A percentile compares a stretch with the other conserved stretches of the same genome.
phyloP scores from a whole-genome alignment of 2,797 vertebrate species.

The Chelon auratus region DNA sequence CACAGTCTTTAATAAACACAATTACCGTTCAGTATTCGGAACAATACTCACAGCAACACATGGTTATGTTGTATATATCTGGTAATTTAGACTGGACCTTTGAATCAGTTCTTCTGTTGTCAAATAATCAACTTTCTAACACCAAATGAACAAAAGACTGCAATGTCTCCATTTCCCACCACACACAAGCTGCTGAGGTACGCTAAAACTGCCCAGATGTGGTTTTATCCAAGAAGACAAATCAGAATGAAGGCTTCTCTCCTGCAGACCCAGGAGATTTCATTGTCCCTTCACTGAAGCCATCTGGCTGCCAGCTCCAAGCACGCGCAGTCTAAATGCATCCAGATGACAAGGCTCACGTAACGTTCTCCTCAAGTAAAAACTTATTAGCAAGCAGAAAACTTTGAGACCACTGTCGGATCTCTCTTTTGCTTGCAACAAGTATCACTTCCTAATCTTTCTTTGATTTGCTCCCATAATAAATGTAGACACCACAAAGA shows the following conservation, averaged over 20 bases:
- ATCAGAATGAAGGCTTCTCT: constrained; percentile 65
- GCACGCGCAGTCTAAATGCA: constrained; percentile 67
- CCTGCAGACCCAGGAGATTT: constrained; percentile 66
- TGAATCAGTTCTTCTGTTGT: constrained; percentile 38
- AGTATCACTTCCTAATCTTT: constrained; percentile 33
- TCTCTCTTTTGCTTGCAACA: constrained; percentile 7
- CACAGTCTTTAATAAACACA: constrained; percentile 38
- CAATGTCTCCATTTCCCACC: constrained; percentile 18
- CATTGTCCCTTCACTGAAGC: constrained; percentile 67
- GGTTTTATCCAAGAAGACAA: constrained; percentile 56
- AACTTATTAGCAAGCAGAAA: constrained; percentile 57
- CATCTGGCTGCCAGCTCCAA: constrained; percentile 78
- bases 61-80: constrained; percentile 34
- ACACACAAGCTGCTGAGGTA: constrained; percentile 46
- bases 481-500: constrained; percentile 14
- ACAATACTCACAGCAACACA: constrained; percentile 25
- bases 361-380: constrained; percentile 43
- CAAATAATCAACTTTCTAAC: constrained; percentile 46
- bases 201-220: constrained; percentile 69
- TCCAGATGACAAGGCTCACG: constrained; percentile 73
- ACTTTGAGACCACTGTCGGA: constrained; percentile 29
- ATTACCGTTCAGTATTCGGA: constrained; percentile 26
- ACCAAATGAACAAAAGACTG: constrained; percentile 29
- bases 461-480: constrained; percentile 24
- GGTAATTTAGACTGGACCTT: constrained; percentile 17